A percentile compares a stretch with the other conserved stretches of the same genome.
Conservation (phyloP, 2,797 vertebrate species). For the Pelodytes ibericus region DNA sequence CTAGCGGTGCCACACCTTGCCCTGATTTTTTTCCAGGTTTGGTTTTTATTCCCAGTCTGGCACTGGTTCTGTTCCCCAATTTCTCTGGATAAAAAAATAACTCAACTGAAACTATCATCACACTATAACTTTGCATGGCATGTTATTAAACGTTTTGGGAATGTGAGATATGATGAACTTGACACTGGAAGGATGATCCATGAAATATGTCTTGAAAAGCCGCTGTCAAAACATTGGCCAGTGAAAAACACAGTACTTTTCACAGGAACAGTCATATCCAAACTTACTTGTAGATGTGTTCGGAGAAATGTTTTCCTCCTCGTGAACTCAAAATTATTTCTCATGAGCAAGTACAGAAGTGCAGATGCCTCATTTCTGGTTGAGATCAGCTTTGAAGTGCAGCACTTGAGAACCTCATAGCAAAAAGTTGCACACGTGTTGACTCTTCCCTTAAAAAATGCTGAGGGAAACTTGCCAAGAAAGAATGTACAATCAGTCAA, state of each 20-base stretch:
- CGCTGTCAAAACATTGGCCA: no score
- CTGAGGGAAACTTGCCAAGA: conserved; percentile 83
- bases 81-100: no score
- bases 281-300: conserved; percentile 90
- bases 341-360: conserved; percentile 95
- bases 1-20: no score
- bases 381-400: conserved; percentile 88
- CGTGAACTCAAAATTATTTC: conserved; percentile 95
- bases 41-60: no score
- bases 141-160: background rate
- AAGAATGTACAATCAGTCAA: background rate
- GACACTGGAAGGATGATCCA: no score
- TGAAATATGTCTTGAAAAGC: background rate
- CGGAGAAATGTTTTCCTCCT: conserved; percentile 92
- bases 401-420: conserved; percentile 94
- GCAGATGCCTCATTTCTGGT: conserved; percentile 89
- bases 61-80: no score
- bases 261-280: background rate
- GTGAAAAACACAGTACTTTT: no score
- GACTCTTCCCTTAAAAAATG: conserved; percentile 93
- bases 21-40: no score
- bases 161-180: no score
- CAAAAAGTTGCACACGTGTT: conserved; percentile 92
- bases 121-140: no score
- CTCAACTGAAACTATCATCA: no score